These are phyloP conservation scores for Cossypha dichroa DNA, from an alignment of 2,797 vertebrate species.

Conservation along the genomic window DNA sequence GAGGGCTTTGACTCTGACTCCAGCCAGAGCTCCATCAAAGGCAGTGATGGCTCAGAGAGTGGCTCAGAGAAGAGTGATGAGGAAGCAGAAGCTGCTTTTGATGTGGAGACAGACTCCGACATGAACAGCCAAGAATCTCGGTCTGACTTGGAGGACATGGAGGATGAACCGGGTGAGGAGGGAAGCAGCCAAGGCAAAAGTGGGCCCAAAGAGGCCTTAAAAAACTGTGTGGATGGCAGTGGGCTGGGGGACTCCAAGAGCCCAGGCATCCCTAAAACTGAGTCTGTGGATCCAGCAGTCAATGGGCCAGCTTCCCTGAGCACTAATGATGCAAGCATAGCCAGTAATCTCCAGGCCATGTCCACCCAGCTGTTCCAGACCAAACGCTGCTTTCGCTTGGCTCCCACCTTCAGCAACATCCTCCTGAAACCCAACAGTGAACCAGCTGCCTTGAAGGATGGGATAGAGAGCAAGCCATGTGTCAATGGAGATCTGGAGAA, in stretches of 20 bases:
- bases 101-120: constrained; percentile 94
- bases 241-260: constrained; percentile 32
- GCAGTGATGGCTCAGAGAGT: constrained; percentile 83
- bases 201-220: neutral
- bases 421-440: constrained; percentile 80
- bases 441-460: neutral
- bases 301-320: constrained; percentile 81
- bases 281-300: constrained; percentile 72
- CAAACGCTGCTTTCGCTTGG: constrained; percentile 94
- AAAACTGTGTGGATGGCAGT: constrained; percentile 32
- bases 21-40: constrained; percentile 75
- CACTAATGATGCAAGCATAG: constrained; percentile 86
- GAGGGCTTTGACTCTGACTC: constrained; percentile 91
- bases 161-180: constrained; percentile 78
- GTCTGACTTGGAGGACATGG: constrained; percentile 95
- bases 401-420: constrained; percentile 95
- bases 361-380: constrained; percentile 95
- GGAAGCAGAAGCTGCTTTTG: constrained; percentile 91
- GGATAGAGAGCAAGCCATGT: constrained; percentile 62
- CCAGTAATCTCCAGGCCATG: constrained; percentile 97
- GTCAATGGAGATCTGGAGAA: constrained; percentile 74
- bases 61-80: constrained; percentile 87
- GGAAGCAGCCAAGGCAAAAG: constrained; percentile 16
- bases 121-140: constrained; percentile 99
- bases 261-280: constrained; percentile 6